phyloP scores from a whole-genome alignment of 2,797 vertebrate species.

The Eurystomus glaucurus region DNA sequence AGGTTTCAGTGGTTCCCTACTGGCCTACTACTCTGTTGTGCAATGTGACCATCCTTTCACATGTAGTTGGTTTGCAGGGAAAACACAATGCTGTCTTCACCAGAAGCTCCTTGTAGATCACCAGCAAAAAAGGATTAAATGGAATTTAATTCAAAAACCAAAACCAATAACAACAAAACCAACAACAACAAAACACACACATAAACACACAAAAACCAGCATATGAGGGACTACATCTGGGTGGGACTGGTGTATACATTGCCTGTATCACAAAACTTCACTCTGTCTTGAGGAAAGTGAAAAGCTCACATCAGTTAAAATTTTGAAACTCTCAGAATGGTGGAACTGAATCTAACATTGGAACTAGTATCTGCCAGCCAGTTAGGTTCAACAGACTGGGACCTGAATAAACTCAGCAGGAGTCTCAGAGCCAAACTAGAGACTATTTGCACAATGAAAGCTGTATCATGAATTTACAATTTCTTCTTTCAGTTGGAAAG shows the following conservation, averaged over 20 bases:
- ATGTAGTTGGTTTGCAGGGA: not conserved
- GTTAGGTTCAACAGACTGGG: not conserved
- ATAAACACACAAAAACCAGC: not conserved
- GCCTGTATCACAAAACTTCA: not conserved
- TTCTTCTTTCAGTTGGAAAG: not conserved
- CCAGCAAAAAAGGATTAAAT: not conserved
- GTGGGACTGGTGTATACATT: not conserved
- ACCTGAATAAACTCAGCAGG: not conserved
- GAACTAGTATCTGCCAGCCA: not conserved
- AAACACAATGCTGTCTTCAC: not conserved
- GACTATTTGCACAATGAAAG: not conserved
- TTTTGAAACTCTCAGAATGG: not conserved
- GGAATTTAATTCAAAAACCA: not conserved
- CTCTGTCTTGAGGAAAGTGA: not conserved
- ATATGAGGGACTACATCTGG: not conserved
- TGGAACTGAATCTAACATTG: not conserved
- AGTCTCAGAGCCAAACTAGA: not conserved
- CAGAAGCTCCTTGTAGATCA: not conserved
- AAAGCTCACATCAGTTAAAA: not conserved
- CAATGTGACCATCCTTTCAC: not conserved
- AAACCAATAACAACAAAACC: too few species aligned
- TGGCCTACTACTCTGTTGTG: not conserved
- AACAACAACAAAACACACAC: not conserved
- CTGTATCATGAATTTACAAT: not conserved
- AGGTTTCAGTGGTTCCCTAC: not conserved